Base-by-base conservation (phyloP, 2,113 vertebrate genomes). In the Rhea americana region DNA sequence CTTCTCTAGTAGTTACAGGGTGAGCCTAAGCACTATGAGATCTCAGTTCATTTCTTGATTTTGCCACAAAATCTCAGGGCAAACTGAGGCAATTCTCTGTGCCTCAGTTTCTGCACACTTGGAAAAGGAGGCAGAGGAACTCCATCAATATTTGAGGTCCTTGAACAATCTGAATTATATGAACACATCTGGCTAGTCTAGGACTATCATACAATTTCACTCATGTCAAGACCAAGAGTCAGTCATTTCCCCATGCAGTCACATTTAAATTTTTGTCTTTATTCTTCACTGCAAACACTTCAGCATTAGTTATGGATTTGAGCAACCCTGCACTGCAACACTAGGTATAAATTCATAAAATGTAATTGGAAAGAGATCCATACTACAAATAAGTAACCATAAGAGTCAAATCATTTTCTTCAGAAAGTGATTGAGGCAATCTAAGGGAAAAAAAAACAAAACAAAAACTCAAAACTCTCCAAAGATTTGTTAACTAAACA, bases 401-500 rank as follows among this genome's bases (percentile, higher is more conserved):
- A 55, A 25, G 82, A 94, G 80, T 81, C 63, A 55, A 87, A 70
- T 53, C 0, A 13, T 81, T 75, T 79, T 86, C 90, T 87, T 65
- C 65, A 43, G 30, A 28, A 83, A 85, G 65, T 15, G 43, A 28
- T 32, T 58, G 71, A 76, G 50, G 72, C 10, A 3, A 53, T 50
- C 43, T 28, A 28, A 81, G 72, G 72, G 35, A 35, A 35, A 72
- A 82, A 75, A 82, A 87, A 71, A 48, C n/a, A 58, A 88, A 91
- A 63, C 66, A 74, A 62, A 80, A 71, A 28, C 59, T 51, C 79
- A 3, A 43, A 75, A 17, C 30, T 95, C 85, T 79, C 91, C 35
- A 35, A 93, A 94, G 89, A 77, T 94, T 93, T 84, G 53, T 91
- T 92, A 96, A 83, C 72, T 87, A 92, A 95, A 87, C 73, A 93